Evolutionary conservation across 2,888 invertebrate species (phyloP).

Genomic region (Thumatha senex): DNA sequence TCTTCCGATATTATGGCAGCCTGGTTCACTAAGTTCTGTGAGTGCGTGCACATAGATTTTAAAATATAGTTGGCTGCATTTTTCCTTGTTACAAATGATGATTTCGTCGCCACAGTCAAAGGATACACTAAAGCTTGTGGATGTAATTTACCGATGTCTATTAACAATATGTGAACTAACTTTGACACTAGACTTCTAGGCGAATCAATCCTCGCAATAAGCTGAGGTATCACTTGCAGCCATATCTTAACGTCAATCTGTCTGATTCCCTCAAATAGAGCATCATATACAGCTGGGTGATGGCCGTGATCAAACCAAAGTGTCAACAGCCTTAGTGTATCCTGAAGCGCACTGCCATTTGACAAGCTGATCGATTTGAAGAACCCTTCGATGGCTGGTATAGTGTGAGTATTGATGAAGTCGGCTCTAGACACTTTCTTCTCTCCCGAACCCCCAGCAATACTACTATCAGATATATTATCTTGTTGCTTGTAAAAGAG

Average conservation of each 20-base stretch:
- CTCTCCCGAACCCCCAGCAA: constrained; percentile 70
- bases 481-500: constrained; percentile 83
- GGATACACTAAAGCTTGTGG: constrained; percentile 99
- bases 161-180: constrained; percentile 95
- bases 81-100: constrained; percentile 91
- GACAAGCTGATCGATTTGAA: constrained; percentile 97
- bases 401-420: constrained; percentile 86
- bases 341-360: constrained; percentile 96
- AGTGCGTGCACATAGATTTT: constrained; percentile 97
- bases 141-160: constrained; percentile 98
- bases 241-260: constrained; percentile 98
- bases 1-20: constrained; percentile 98
- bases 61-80: constrained; percentile 97
- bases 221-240: constrained; percentile 99
- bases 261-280: constrained; percentile 95
- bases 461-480: constrained; percentile 70
- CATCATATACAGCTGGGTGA: constrained; percentile 95
- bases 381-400: constrained; percentile 97
- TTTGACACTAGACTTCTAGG: constrained; percentile 94
- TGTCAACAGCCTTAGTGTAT: constrained; percentile 95
- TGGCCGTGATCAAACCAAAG: constrained; percentile 99
- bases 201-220: constrained; percentile 99
- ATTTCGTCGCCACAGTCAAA: constrained; percentile 98
- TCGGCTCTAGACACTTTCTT: constrained; percentile 72
- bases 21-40: constrained; percentile 95